Conservation (phyloP, 1,140 invertebrate species). For the Calliopsis andreniformis region DNA sequence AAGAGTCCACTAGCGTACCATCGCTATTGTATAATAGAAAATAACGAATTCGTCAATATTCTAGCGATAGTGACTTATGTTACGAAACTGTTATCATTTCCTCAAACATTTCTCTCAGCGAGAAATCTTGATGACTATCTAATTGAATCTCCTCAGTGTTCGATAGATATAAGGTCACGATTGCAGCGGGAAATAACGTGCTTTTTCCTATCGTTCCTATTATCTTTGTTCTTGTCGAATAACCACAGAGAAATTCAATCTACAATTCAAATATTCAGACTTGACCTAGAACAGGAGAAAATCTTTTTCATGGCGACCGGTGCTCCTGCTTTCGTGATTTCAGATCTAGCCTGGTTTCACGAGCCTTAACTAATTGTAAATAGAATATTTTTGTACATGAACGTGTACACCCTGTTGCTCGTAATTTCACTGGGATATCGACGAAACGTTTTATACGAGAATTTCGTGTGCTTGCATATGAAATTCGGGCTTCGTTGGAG, state of each 20-base stretch:
- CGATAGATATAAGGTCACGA: slow-evolving; percentile 18
- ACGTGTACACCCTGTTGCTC: neutral
- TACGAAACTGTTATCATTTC: neutral
- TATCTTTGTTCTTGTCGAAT: neutral
- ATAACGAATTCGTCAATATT: neutral
- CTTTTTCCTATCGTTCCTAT: neutral
- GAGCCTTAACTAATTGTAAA: no score
- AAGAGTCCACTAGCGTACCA: no score
- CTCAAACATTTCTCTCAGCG: neutral
- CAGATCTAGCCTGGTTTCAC: neutral
- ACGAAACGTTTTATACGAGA: slow-evolving; percentile 10
- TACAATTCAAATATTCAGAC: slow-evolving; percentile 28
- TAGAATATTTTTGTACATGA: slow-evolving; percentile 20
- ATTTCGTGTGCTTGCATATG: slow-evolving; percentile 49
- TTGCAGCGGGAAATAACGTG: slow-evolving; percentile 17
- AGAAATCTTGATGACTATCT: neutral
- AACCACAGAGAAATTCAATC: slow-evolving; percentile 15
- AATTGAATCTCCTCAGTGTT: slow-evolving; percentile 14
- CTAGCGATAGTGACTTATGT: neutral
- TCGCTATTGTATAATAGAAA: neutral
- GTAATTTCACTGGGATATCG: neutral
- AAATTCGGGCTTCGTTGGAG: slow-evolving; percentile 24
- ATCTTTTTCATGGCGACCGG: neutral
- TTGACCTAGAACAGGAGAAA: slow-evolving; percentile 35
- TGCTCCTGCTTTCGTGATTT: neutral